Base-by-base conservation (phyloP, 2,888 invertebrate species). In the Lysandra coridon region DNA sequence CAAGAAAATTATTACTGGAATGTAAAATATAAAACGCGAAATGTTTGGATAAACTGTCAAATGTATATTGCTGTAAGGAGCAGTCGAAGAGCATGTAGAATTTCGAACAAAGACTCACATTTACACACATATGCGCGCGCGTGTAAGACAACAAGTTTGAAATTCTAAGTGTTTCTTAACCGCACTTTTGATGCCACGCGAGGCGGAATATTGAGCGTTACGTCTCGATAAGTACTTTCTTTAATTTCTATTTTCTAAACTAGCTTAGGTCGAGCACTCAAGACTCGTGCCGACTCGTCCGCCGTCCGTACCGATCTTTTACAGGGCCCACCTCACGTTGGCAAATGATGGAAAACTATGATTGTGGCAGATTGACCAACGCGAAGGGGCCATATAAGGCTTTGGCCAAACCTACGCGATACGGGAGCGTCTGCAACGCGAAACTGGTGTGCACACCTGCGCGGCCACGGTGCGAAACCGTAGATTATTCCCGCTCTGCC, bases 1-100 rank as follows among this genome's bases (percentile, higher is more conserved):
- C 82, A 84, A 89, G 86, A 88, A 86, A 87, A 88, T 57, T 90
- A 84, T 89, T 86, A 90, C 87, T 93, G 93, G 94, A 93, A 94
- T 93, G 93, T 93, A 79, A 79, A 79, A 81, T 90, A 90, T 84
- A 87, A 85, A 87, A 87, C 87, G 87, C 87, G 86, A 89, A 87
- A 79, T 80, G 78, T 78, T 78, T 73, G 62, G 83, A 84, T 83
- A 85, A 86, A 84, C 86, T 30, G 76, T 33, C 76, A 53, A 33
- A 57, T 33, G 33, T 57, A 53, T 76, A 76, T 76, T 76, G 76
- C 30, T 33, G 60, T 23, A 57, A 57, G 17, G 57, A 17, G 57
- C 57, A 49, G 49, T 49, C 12, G 49, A 3, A 12, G 49, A 49
- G 10, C 10, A 49, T 10, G 10, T 49, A 12, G 49, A 49, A 49